Conservation (phyloP, 2,888 invertebrate species). For the Mycogona germanica region DNA sequence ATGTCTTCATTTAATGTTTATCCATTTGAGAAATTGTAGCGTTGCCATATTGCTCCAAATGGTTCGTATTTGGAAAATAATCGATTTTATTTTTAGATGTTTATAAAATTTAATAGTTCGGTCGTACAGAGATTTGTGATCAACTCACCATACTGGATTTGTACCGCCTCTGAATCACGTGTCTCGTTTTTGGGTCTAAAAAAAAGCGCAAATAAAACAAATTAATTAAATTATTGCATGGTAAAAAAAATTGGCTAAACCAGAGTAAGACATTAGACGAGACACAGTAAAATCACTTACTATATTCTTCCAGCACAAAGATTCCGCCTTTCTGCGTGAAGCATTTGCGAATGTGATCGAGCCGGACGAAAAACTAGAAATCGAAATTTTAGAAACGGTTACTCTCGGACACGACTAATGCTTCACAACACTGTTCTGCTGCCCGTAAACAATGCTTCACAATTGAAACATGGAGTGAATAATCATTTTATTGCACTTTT, state of each 20-base stretch:
- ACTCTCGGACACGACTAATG: too few relatives aligned
- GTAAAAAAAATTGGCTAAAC: neutral
- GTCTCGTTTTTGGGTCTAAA: conserved; percentile 94
- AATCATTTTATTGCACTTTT: too few relatives aligned
- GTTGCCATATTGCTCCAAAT: too few relatives aligned
- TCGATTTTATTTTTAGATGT: too few relatives aligned
- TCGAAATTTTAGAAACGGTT: conserved; percentile 14
- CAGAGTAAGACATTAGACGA: neutral
- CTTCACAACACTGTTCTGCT: neutral
- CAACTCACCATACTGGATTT: conserved; percentile 92
- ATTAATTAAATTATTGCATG: neutral
- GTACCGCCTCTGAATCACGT: conserved; percentile 92
- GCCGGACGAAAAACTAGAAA: conserved; percentile 97
- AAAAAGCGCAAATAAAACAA: conserved; percentile 24
- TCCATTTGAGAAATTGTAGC: too few relatives aligned
- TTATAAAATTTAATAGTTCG: too few relatives aligned
- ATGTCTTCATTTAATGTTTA: too few relatives aligned
- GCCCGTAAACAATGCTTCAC: neutral
- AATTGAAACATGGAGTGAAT: too few relatives aligned
- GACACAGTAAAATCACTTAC: conserved; percentile 53
- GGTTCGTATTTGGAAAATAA: too few relatives aligned
- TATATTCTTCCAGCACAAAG: conserved; percentile 98
- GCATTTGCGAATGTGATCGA: conserved; percentile 98
- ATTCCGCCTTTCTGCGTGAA: conserved; percentile 98
- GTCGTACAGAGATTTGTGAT: too few relatives aligned